phyloP scores from a whole-genome alignment of 2,888 invertebrate genomes.

The Elmis aenea region DNA sequence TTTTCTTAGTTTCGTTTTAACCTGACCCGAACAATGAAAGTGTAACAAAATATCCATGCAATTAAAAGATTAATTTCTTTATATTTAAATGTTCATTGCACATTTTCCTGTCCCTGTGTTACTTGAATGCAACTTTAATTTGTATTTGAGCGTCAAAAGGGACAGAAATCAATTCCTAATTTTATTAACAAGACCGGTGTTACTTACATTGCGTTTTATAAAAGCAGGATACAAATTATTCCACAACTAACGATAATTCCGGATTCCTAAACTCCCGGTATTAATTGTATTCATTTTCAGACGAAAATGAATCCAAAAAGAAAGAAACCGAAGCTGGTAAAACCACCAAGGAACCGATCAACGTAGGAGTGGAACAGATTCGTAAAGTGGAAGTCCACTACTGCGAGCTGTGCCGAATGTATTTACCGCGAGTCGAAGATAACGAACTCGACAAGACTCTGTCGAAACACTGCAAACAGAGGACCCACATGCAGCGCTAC shows the following conservation, averaged over 20 bases:
- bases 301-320: slow-evolving; percentile 21
- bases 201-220: neutral
- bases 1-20: no score
- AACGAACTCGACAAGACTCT: slow-evolving; percentile 47
- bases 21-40: no score
- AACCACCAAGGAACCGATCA: slow-evolving; percentile 58
- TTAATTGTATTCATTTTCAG: slow-evolving; percentile 6
- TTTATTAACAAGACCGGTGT: slow-evolving; percentile 16
- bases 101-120: slow-evolving; percentile 31
- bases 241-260: neutral
- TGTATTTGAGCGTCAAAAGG: slow-evolving; percentile 23
- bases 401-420: slow-evolving; percentile 75
- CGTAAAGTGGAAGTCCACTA: slow-evolving; percentile 73
- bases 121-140: slow-evolving; percentile 22
- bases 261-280: neutral
- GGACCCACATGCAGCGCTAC: slow-evolving; percentile 71
- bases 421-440: slow-evolving; percentile 59
- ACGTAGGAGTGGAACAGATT: slow-evolving; percentile 72
- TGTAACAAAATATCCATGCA: no score
- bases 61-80: no score
- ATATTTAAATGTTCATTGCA: no score
- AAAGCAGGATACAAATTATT: neutral
- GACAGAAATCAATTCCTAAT: slow-evolving; percentile 25
- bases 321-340: slow-evolving; percentile 35
- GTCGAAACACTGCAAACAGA: slow-evolving; percentile 63